phyloP scores from a whole-genome alignment of 2,113 vertebrate genomes.

The Meles meles region DNA sequence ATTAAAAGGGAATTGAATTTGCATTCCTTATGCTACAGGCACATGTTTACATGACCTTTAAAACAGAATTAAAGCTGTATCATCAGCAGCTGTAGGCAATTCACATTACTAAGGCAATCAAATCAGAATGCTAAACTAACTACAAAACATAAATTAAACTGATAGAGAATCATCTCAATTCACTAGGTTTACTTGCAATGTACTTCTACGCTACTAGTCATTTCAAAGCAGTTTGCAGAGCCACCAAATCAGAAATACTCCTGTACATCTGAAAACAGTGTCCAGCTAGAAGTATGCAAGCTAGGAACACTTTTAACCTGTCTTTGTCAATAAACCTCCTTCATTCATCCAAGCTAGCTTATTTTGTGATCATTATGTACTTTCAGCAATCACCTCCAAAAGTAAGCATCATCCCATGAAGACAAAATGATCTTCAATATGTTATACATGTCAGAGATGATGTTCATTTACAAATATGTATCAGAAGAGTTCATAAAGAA shows the following conservation, averaged over 20 bases:
- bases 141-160: constrained; percentile 88
- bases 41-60: constrained; percentile 89
- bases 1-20: constrained; percentile 86
- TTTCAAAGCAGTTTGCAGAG: constrained; percentile 72
- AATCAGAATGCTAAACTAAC: constrained; percentile 88
- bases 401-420: not conserved
- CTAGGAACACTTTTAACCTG: constrained; percentile 18
- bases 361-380: constrained; percentile 45
- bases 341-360: not conserved
- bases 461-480: constrained; percentile 1
- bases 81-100: constrained; percentile 88
- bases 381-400: constrained; percentile 37
- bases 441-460: not conserved
- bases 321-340: constrained; percentile 18
- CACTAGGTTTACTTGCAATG: constrained; percentile 82
- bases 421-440: not conserved
- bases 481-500: constrained; percentile 14
- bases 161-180: constrained; percentile 83
- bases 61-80: constrained; percentile 89
- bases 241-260: constrained; percentile 47
- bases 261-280: constrained; percentile 17
- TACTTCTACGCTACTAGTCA: constrained; percentile 79
- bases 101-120: constrained; percentile 88
- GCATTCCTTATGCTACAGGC: constrained; percentile 86
- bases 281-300: constrained; percentile 5